These are phyloP conservation scores for Clarias platycephalus DNA, from an alignment of 2,797 vertebrate species.

Conservation along the genomic window DNA sequence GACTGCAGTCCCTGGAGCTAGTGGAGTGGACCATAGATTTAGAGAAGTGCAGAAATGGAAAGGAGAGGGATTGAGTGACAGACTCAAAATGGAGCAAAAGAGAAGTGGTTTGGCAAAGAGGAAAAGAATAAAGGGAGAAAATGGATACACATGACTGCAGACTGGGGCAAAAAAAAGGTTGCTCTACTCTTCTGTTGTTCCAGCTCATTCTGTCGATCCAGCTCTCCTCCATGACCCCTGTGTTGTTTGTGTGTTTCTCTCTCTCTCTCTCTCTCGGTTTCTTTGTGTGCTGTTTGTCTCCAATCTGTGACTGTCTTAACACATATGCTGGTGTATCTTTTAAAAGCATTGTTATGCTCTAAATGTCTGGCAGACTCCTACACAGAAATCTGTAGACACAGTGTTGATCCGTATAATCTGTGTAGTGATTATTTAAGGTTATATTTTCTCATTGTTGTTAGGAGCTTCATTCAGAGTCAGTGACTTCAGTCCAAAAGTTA, in stretches of 20 bases:
- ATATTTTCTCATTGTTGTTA: not conserved
- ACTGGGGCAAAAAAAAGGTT: conserved; percentile 17
- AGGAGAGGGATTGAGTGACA: not conserved
- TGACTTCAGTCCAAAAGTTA: not conserved
- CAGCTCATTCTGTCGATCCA: conserved; percentile 57
- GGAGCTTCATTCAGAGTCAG: not conserved
- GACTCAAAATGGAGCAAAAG: conserved; percentile 5
- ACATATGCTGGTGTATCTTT: not conserved
- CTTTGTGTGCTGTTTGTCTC: conserved; percentile 19
- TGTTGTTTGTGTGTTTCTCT: conserved; percentile 55
- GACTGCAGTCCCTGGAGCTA: conserved; percentile 67
- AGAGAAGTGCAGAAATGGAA: conserved; percentile 49
- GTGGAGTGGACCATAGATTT: conserved; percentile 62
- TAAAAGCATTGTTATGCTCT: not conserved
- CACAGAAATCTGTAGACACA: not conserved
- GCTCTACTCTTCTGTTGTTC: conserved; percentile 59
- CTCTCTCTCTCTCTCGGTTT: conserved; percentile 53
- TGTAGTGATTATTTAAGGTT: not conserved
- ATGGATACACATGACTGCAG: conserved; percentile 43
- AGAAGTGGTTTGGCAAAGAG: conserved; percentile 47
- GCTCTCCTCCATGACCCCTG: conserved; percentile 40
- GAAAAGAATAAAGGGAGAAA: conserved; percentile 47
- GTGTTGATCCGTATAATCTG: not conserved
- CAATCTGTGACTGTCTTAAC: conserved; percentile 23
- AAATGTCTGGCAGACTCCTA: not conserved